Evolutionary conservation across 2,888 invertebrate genomes (phyloP), one percentile per base, ranked within the genome.

Genomic region (Oegoconia quadripuncta): DNA sequence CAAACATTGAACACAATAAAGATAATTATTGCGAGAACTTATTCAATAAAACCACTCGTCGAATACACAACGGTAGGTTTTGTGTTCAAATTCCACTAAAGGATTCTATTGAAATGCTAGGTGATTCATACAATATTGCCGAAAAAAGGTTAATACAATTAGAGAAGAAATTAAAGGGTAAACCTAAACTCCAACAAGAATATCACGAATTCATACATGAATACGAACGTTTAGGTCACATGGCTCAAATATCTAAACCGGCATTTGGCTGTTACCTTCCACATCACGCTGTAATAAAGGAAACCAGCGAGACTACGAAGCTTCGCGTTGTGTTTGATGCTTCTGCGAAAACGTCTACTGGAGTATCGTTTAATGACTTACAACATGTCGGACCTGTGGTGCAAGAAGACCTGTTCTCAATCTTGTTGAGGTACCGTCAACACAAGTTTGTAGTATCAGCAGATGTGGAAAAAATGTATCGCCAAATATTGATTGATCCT

Each of bases 381-480:
- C 31, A 31, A 17, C 31, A 31, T 31, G 18, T 31, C 3, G 31
- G 31, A n/a, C 41, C 43, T 1, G 35, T 32, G 9, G 34, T 45
- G 15, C 43, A 73, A 28, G 50, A 55, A 4, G 60, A 64, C 13
- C 35, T 74, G 3, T 44, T 59, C 16, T 37, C 48, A 3, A 55
- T 69, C 14, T 20, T 76, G 0, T 7, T 61, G 1, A 39, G 61
- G 4, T 68, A 64, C 48, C 37, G 72, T 1, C 42, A 44, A 3
- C 52, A 65, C 41, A 42, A 46, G 1, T 44, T 52, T 22, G 64
- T 57, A 0, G 45, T 75, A 8, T 52, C 58, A 3, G 64, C 59
- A 4, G 28, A 28, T 28, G 28, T 28, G 6, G 28, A 28, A n/a
- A 28, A 28, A 13, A 28, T 26, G n/a, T n/a, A n/a, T n/a, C n/a